Base-by-base conservation (phyloP, 1,140 invertebrate species). In the Solen grandis region DNA sequence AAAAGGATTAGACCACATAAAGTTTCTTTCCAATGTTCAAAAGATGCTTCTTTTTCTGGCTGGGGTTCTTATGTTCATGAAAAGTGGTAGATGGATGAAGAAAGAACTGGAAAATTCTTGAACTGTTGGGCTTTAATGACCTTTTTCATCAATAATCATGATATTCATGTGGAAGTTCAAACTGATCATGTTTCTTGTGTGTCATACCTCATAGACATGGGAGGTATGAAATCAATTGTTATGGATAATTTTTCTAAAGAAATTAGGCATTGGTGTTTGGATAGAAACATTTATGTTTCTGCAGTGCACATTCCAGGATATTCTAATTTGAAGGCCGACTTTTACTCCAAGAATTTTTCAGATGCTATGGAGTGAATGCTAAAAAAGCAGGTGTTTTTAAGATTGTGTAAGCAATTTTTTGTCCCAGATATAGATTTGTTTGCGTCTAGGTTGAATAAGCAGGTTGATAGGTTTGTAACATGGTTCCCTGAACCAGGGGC, bases 161-260 rank as follows among this genome's bases (percentile, higher is more conserved):
- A 41, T 70, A 50, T 33, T 22, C 59, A 72, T 80, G 50, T 80
- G 33, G 35, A 38, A 41, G 31, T 68, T 65, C n/a, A 50, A 38
- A 50, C 57, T 35, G 82, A 83, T 29, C 79, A 66, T 70, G 29
- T 33, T 36, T 66, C 62, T 35, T 69, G 69, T 46, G 38, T 80
- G 2, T 22, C 76, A 4, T 80, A 81, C 50, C 59, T 82, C 19
- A 83, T 74, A 46, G 50, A 68, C 35, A 74, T 80, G 68, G 76
- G 69, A 14, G 76, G 76, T 54, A 68, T 62, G 33, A 16, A 16
- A 19, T 69, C 59, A 50, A 31, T 14, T n/a, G 13, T 33, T 14
- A 16, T 46, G 0, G 41, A 83, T 75, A 27, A 46, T 8, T 29
- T 80, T 25, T 41, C 72, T 27, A 54, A 60, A 55, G 25, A 73